A percentile compares a stretch with the other conserved stretches of the same genome.
phyloP scores from a whole-genome alignment of 2,888 invertebrate genomes.

The Apeira syringaria region DNA sequence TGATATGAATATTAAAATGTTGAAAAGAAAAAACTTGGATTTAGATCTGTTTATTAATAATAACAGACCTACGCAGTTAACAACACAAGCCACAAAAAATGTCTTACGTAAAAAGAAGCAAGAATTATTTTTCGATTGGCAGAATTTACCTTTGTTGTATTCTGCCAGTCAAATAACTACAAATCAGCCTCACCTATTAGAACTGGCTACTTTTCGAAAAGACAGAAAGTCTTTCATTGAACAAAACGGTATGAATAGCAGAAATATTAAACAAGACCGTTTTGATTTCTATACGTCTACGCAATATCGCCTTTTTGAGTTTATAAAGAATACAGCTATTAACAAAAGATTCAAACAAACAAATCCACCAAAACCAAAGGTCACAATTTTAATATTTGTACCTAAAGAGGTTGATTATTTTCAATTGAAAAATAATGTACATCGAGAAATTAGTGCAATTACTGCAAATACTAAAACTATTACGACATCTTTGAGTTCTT shows the following conservation, averaged over 20 bases:
- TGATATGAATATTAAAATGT: no score
- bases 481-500: no score
- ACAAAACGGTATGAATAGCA: neutral
- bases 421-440: neutral
- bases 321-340: neutral
- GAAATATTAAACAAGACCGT: neutral
- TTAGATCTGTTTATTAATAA: no score
- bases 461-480: neutral
- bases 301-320: neutral
- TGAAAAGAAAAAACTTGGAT: no score
- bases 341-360: neutral
- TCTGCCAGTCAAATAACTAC: neutral
- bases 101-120: no score
- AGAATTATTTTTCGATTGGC: neutral
- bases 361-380: neutral
- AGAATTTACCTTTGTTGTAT: neutral
- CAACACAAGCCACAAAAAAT: no score
- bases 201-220: neutral
- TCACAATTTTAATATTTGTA: slow-evolving; percentile 10
- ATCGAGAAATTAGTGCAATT: neutral
- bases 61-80: no score
- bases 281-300: neutral
- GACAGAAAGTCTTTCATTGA: neutral
- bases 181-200: neutral
- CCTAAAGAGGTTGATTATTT: slow-evolving; percentile 11